Percentiles rank a stretch among this genome's conserved stretches.
Conservation (phyloP, 2,888 invertebrate genomes). For the Eristalinus sepulchralis region DNA sequence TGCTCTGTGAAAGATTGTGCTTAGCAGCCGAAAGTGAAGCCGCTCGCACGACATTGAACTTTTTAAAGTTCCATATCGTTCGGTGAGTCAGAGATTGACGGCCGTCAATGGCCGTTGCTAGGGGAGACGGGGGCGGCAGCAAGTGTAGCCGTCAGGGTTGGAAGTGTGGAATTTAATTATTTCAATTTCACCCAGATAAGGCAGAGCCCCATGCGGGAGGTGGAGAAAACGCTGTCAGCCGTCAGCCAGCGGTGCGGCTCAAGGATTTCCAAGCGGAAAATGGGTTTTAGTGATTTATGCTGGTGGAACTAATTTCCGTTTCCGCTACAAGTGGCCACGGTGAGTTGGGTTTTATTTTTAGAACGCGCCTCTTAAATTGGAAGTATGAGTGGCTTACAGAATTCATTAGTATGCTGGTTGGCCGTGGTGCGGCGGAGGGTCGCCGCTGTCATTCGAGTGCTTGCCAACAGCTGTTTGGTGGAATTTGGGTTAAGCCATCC, state of each 20-base stretch:
- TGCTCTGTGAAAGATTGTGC: constrained; percentile 4
- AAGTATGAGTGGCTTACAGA: neutral
- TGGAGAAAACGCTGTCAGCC: constrained; percentile 4
- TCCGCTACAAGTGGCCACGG: constrained; percentile 50
- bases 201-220: constrained; percentile 49
- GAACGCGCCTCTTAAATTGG: constrained; percentile 3
- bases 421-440: neutral
- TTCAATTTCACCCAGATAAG: constrained; percentile 39
- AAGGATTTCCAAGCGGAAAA: constrained; percentile 55
- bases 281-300: constrained; percentile 47
- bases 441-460: neutral
- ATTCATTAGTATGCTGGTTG: constrained; percentile 18
- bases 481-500: neutral
- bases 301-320: constrained; percentile 69
- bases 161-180: constrained; percentile 47
- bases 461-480: neutral
- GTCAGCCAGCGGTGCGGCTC: constrained; percentile 17
- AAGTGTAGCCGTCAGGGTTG: constrained; percentile 42
- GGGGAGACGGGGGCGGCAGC: neutral
- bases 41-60: constrained; percentile 57
- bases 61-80: constrained; percentile 8
- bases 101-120: neutral
- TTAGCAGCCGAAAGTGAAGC: constrained; percentile 9
- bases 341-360: constrained; percentile 12
- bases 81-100: constrained; percentile 26